Base-by-base conservation (phyloP, 1,140 invertebrate species). In the Lanistes nyassanus region DNA sequence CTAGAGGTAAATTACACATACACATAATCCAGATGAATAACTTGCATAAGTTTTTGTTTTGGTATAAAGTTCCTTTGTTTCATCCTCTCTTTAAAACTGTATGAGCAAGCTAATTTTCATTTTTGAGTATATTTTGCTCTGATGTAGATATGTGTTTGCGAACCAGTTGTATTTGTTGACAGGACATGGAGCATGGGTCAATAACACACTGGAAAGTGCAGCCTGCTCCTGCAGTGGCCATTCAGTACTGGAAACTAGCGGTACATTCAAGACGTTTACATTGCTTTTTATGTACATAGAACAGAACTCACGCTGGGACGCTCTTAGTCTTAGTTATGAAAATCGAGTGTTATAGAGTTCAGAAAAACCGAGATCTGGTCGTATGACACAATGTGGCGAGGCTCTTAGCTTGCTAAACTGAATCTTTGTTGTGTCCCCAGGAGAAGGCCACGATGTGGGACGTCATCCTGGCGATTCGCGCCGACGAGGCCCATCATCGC, bases 401-500 rank as follows among this genome's bases (percentile, higher is more conserved):
- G 5, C 1, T 47, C 9, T 47, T 16, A 47, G 42, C 9, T 47
- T 47, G 19, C 5, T 47, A n/a, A n/a, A n/a, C n/a, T n/a, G n/a
- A n/a, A n/a, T 26, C n/a, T n/a, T n/a, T n/a, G n/a, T n/a, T 65
- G 31, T 69, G 56, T 42, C 75, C 78, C 13, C 79, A 87, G 85
- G 65, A 75, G 34, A 80, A 85, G 53, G 82, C 85, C 9, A 85
- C 81, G 0, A 87, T 88, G 86, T 81, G 78, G 47, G 87, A 88
- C 75, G 87, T 87, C 9, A 83, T 88, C 58, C 76, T 87, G 23
- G 83, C 84, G 13, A 87, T 87, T 16, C 79, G 87, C 51, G 86
- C 86, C 9, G 87, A 89, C 69, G 88, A 90, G 76, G 88, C 89
- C 60, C 86, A 90, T 53, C 88, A 90, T 76, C 78, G 89, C 53